Conservation (phyloP, 2,888 invertebrate genomes). For the Melinaea menophilus region DNA sequence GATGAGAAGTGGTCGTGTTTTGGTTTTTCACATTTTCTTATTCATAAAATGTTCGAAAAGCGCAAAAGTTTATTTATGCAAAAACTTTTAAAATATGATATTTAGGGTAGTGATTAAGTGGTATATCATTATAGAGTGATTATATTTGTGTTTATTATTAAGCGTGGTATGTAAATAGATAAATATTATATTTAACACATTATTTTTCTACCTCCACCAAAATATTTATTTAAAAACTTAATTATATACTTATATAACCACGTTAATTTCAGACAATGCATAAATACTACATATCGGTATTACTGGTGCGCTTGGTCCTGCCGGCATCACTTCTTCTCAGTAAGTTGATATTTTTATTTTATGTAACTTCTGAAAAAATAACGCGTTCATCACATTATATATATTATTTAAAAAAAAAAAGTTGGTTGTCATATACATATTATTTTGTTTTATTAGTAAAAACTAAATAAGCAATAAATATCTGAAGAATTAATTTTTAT, state of each 20-base stretch:
- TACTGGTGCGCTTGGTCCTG: conserved; percentile 59
- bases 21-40: conserved; percentile 45
- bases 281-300: conserved; percentile 49
- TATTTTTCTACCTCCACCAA: conserved; percentile 2
- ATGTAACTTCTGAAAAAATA: not conserved
- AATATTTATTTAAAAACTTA: not conserved
- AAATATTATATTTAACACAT: not conserved
- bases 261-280: conserved; percentile 52
- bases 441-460: too few relatives aligned
- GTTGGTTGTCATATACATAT: too few relatives aligned
- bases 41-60: conserved; percentile 53
- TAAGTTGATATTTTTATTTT: conserved; percentile 44
- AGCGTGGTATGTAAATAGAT: conserved; percentile 17
- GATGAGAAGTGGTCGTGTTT: conserved; percentile 53
- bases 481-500: not conserved
- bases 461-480: too few relatives aligned
- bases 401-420: too few relatives aligned
- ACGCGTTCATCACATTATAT: not conserved
- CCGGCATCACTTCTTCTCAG: conserved; percentile 60
- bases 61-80: conserved; percentile 43
- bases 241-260: too few relatives aligned
- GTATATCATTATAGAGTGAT: conserved; percentile 16
- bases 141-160: conserved; percentile 18
- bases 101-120: conserved; percentile 27
- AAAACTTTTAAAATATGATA: conserved; percentile 40